Evolutionary conservation across 2,888 invertebrate species (phyloP), one percentile per base, ranked within the genome.

Genomic region (Molorchus minor): DNA sequence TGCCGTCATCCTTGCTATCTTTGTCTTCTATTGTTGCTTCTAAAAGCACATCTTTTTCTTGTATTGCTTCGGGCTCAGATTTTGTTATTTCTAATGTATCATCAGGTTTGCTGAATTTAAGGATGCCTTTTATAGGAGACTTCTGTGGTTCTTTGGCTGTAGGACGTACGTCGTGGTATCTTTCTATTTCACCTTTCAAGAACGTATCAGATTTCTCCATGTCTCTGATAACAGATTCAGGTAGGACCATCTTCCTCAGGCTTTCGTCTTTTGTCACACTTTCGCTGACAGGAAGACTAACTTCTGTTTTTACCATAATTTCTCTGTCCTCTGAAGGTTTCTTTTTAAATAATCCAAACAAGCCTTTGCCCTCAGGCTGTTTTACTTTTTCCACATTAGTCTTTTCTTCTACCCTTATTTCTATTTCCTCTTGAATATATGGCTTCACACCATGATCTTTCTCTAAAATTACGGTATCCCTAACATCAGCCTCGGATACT

Each of bases 51-150:
- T 47, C n/a, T 36, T 51, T 15, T 20, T 38, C 5, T 7, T 38
- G 5, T 2, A 51, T 59, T 16, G 64, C 63, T 46, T 52, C 49
- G 41, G 44, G 65, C 65, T 56, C 65, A 51, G 21, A 49, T 44
- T 16, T 53, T 21, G 16, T 15, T 52, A 41, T 47, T 46, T 63
- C 33, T 7, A 12, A 3, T 33, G 3, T 33, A n/a, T n/a, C n/a
- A n/a, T n/a, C n/a, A n/a, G n/a, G n/a, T n/a, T n/a, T n/a, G n/a
- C n/a, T n/a, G n/a, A n/a, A n/a, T n/a, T n/a, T n/a, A n/a, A n/a
- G n/a, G n/a, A n/a, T n/a, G n/a, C n/a, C n/a, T 25, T 25, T 25
- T 25, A 8, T 25, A 25, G 25, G 8, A 3, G 3, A 3, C 3
- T 25, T 8, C 8, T 25, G 3, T 8, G 25, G 4, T 8, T 5